Conservation (phyloP, 2,797 vertebrate species). For the Neosilurus mollespiculum region DNA sequence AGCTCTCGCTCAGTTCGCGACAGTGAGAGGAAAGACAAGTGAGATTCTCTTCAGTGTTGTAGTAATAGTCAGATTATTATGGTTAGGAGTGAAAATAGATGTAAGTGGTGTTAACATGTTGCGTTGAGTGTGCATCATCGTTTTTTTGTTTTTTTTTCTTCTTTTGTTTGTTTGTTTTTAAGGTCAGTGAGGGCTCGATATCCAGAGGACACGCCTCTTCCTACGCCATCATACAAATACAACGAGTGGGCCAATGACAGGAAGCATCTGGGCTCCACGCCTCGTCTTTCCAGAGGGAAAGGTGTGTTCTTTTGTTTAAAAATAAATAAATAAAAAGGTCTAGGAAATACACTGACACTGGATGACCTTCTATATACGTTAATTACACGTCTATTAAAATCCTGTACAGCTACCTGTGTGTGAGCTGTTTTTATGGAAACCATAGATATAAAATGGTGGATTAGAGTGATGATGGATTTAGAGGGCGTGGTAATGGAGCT, state of each 20-base stretch:
- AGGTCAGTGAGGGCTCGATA: conserved; percentile 88
- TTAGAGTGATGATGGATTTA: neutral
- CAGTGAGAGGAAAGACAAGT: conserved; percentile 83
- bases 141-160: neutral
- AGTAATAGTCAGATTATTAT: neutral
- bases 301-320: conserved; percentile 66
- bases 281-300: conserved; percentile 92
- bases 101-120: neutral
- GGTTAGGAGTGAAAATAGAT: too few species aligned
- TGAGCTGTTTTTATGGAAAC: neutral
- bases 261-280: conserved; percentile 87
- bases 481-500: neutral
- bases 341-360: neutral
- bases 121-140: neutral
- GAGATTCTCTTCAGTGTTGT: conserved; percentile 22
- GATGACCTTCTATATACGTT: neutral
- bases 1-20: conserved; percentile 76
- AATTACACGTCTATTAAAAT: neutral
- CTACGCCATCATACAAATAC: conserved; percentile 96
- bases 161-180: conserved; percentile 20
- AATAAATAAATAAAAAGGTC: too few species aligned
- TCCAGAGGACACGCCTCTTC: conserved; percentile 86
- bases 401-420: neutral
- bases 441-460: neutral
- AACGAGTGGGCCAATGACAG: conserved; percentile 98